A percentile compares a stretch with the other conserved stretches of the same genome.
phyloP scores from a whole-genome alignment of 2,797 vertebrate genomes.

The Micromesistius poutassou region DNA sequence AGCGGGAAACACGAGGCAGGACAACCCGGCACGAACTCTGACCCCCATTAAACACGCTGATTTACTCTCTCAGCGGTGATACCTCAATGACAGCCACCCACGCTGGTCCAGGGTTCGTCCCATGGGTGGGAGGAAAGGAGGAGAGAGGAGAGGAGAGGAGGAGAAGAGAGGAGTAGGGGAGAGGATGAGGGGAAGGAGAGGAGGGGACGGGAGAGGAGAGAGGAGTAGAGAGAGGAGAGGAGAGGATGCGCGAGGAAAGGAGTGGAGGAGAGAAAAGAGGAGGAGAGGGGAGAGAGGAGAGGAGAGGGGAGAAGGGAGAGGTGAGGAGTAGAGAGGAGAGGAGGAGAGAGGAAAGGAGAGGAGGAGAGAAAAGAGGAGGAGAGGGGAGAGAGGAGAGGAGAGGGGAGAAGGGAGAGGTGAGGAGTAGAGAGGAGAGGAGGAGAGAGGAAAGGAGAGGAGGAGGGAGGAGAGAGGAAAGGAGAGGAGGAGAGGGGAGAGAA shows the following conservation, averaged over 20 bases:
- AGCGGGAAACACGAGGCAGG: background rate
- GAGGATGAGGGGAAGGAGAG: background rate
- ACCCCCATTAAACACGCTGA: background rate
- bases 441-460: background rate
- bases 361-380: background rate
- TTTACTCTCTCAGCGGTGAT: background rate
- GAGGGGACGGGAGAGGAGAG: no score
- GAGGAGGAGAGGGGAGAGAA: constrained; percentile 33
- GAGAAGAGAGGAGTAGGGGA: background rate
- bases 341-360: background rate
- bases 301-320: constrained; percentile 7
- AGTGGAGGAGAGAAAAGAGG: background rate
- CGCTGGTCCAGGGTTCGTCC: no score
- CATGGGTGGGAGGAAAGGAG: background rate
- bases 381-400: background rate
- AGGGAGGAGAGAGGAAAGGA: constrained; percentile 30
- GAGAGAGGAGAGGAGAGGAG: background rate
- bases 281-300: background rate
- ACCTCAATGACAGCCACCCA: background rate
- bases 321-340: constrained; percentile 24
- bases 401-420: background rate
- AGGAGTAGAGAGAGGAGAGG: background rate
- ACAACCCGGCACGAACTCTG: background rate
- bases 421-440: background rate
- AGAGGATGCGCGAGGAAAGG: background rate